These are phyloP conservation scores for Amphipoea oculea DNA, from an alignment of 2,888 invertebrate genomes.

Conservation along the genomic window DNA sequence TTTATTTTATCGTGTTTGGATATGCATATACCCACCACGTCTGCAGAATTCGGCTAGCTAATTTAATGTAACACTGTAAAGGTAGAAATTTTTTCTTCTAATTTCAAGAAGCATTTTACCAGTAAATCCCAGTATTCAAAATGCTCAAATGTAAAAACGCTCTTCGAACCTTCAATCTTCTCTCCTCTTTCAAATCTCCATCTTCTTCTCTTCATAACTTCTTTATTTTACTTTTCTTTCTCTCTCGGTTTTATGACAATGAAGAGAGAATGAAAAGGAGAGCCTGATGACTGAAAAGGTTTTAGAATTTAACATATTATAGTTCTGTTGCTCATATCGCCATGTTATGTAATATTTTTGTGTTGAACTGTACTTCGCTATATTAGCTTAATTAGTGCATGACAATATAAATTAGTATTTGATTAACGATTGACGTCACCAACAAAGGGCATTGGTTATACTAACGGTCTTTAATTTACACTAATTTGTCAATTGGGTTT, in stretches of 20 bases:
- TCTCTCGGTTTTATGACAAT: neutral
- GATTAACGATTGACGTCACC: conserved; percentile 35
- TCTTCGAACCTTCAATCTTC: neutral
- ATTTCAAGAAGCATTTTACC: neutral
- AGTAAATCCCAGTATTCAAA: neutral
- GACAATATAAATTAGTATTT: conserved; percentile 26
- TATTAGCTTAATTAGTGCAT: conserved; percentile 6
- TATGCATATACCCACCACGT: too few relatives aligned
- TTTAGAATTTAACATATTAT: neutral
- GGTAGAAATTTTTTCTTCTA: neutral
- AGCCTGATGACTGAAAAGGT: neutral
- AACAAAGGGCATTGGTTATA: conserved; percentile 8
- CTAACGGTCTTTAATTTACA: conserved; percentile 15
- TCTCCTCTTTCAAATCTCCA: neutral
- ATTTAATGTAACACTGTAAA: too few relatives aligned
- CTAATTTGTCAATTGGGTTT: conserved; percentile 17
- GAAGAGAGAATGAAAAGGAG: neutral
- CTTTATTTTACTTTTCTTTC: neutral
- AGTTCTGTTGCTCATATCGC: neutral
- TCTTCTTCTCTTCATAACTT: neutral
- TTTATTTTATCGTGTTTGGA: too few relatives aligned
- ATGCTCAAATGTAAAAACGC: neutral
- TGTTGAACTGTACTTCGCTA: neutral
- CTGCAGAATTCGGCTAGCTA: too few relatives aligned
- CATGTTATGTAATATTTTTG: neutral